A percentile compares a stretch with the other conserved stretches of the same genome.
These are phyloP conservation scores for Bombus consobrinus DNA, from an alignment of 1,140 invertebrate genomes.

Conservation along the genomic window DNA sequence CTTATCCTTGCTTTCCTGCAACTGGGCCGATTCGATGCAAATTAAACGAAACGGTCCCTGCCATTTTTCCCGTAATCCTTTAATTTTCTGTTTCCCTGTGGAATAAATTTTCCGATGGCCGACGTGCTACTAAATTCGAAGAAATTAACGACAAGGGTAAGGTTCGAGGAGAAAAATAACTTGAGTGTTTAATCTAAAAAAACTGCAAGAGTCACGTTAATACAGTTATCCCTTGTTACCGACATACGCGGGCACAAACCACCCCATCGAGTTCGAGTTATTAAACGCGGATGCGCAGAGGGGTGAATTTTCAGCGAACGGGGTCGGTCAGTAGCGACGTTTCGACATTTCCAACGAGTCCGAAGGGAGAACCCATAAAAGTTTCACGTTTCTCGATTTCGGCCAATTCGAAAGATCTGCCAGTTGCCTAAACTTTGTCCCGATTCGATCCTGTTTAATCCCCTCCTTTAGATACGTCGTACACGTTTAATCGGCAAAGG, in stretches of 20 bases:
- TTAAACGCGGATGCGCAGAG: conserved; percentile 43
- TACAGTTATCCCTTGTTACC: conserved; percentile 61
- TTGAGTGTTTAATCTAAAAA: conserved; percentile 12
- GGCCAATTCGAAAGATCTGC: conserved; percentile 58
- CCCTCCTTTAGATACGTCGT: background rate
- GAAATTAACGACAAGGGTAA: background rate
- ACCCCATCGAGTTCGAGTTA: conserved; percentile 55
- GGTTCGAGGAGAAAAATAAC: background rate
- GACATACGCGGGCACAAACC: conserved; percentile 26
- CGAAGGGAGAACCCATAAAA: conserved; percentile 58
- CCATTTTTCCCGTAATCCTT: conserved; percentile 44
- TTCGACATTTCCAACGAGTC: conserved; percentile 46
- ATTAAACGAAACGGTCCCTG: conserved; percentile 60
- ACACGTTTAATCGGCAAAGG: conserved; percentile 28
- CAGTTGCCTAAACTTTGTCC: conserved; percentile 24
- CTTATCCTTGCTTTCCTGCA: conserved; percentile 52
- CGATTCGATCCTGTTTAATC: conserved; percentile 23
- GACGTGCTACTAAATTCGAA: background rate
- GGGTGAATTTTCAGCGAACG: conserved; percentile 41
- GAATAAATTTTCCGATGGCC: background rate
- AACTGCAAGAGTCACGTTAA: conserved; percentile 33
- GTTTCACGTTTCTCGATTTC: conserved; percentile 65
- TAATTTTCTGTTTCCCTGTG: conserved; percentile 10
- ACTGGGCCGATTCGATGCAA: conserved; percentile 66
- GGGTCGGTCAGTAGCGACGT: conserved; percentile 60